Evolutionary conservation across 2,888 invertebrate species (phyloP), one percentile per base, ranked within the genome.

Genomic region (Zootermopsis nevadensis): DNA sequence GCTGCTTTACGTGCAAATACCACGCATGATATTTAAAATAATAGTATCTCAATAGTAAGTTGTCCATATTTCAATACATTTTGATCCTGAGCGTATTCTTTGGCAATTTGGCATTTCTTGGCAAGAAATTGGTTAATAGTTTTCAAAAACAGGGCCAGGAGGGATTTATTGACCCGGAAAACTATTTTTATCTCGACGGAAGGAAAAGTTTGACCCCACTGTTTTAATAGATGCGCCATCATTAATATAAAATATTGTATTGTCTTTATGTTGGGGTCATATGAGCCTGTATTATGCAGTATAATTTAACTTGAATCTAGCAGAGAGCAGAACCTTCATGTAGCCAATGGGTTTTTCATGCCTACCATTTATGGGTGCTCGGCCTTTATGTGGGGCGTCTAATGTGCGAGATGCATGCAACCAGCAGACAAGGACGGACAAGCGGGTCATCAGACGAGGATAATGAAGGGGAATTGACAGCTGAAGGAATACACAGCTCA

Each of bases 381-480:
- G n/a, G 38, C 60, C 27, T 60, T 60, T n/a, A 4, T 8, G 74
- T 35, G 66, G 60, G 66, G 38, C 55, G 48, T 66, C 79, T 79
- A 79, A 79, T 79, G 79, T 66, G 60, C 8, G n/a, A 38, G 35
- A 79, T 66, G 35, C 79, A 79, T 79, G 79, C 79, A 79, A 79
- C 66, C 35, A 33, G 33, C 42, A n/a, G 77, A 55, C 60, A 35
- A 24, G 74, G 38, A 74, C 22, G 19, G 35, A 35, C 22, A 35
- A 74, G 35, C n/a, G 38, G 74, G 38, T 74, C 74, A 74, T 74
- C 74, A 74, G 74, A 35, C n/a, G 12, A n/a, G 42, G 35, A 74
- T 74, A 74, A 74, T 77, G 66, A 66, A 66, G 66, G 66, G 35
- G 35, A 60, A 79, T 79, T 79, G 79, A 79, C 79, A 79, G 79